Conservation (phyloP, 2,888 invertebrate genomes). For the Aradus depressus region DNA sequence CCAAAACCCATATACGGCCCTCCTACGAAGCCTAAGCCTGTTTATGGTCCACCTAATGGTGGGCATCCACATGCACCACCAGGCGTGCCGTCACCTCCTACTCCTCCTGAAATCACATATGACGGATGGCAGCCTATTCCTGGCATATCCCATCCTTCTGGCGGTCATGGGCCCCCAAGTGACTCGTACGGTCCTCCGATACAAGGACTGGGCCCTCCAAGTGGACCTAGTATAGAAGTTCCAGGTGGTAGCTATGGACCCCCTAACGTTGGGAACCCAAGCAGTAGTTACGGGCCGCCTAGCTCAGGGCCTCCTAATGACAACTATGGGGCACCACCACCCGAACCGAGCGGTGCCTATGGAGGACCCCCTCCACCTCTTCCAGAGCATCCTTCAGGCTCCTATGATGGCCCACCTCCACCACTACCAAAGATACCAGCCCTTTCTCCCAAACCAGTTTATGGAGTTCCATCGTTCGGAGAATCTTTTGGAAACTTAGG, state of each 20-base stretch:
- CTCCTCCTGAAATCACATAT: slow-evolving; percentile 61
- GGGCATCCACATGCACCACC: slow-evolving; percentile 43
- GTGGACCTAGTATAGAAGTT: too few relatives aligned
- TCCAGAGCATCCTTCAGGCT: slow-evolving; percentile 4
- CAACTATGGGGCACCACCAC: slow-evolving; percentile 32
- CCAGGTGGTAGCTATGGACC: slow-evolving; percentile 33
- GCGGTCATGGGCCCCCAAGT: slow-evolving; percentile 33
- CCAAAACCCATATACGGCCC: slow-evolving; percentile 39
- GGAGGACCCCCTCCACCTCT: slow-evolving; percentile 21
- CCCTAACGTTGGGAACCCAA: slow-evolving; percentile 31
- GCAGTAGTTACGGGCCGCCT: slow-evolving; percentile 27
- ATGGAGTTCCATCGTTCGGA: background rate
- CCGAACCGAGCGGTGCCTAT: slow-evolving; percentile 20
- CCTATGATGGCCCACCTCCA: slow-evolving; percentile 19
- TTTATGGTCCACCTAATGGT: slow-evolving; percentile 40
- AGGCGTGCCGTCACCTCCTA: slow-evolving; percentile 61
- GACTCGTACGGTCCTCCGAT: slow-evolving; percentile 33
- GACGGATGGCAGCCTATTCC: slow-evolving; percentile 82
- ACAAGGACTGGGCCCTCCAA: slow-evolving; percentile 28
- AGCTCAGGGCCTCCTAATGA: slow-evolving; percentile 26
- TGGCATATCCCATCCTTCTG: slow-evolving; percentile 41
- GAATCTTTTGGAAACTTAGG: slow-evolving; percentile 2
- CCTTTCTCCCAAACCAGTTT: slow-evolving; percentile 17
- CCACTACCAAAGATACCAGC: slow-evolving; percentile 20
- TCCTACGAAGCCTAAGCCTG: slow-evolving; percentile 40